Conservation (phyloP, 2,888 invertebrate species). For the Rhaphigaster nebulosa region DNA sequence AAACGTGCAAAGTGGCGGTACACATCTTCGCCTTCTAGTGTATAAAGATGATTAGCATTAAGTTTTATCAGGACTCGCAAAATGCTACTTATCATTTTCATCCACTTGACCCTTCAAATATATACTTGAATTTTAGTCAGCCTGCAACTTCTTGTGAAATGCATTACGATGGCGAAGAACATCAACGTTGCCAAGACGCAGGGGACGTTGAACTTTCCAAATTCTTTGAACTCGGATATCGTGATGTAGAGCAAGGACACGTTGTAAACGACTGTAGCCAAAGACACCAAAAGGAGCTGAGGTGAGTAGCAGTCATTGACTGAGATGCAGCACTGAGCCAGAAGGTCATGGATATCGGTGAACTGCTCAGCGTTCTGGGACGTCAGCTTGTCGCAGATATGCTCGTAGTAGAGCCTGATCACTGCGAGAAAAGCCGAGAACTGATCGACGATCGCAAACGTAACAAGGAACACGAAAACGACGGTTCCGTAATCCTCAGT, state of each 20-base stretch:
- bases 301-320: conserved; percentile 51
- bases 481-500: neutral
- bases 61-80: no score
- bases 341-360: conserved; percentile 41
- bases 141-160: conserved; percentile 51
- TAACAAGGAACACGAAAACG: conserved; percentile 8
- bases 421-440: conserved; percentile 13
- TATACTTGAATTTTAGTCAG: conserved; percentile 39
- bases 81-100: no score
- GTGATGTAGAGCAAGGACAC: conserved; percentile 50
- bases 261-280: conserved; percentile 41
- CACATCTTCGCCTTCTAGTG: no score
- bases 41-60: no score
- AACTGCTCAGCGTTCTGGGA: conserved; percentile 16
- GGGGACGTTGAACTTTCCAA: neutral
- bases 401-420: conserved; percentile 24
- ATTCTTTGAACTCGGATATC: neutral
- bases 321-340: conserved; percentile 27
- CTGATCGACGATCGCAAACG: conserved; percentile 48
- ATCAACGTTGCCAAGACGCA: conserved; percentile 7
- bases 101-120: no score
- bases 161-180: conserved; percentile 33
- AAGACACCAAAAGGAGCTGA: conserved; percentile 28
- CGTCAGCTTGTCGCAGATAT: conserved; percentile 48
- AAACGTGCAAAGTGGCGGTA: no score